Conservation (phyloP, 2,797 vertebrate genomes). For the Helostoma temminkii region DNA sequence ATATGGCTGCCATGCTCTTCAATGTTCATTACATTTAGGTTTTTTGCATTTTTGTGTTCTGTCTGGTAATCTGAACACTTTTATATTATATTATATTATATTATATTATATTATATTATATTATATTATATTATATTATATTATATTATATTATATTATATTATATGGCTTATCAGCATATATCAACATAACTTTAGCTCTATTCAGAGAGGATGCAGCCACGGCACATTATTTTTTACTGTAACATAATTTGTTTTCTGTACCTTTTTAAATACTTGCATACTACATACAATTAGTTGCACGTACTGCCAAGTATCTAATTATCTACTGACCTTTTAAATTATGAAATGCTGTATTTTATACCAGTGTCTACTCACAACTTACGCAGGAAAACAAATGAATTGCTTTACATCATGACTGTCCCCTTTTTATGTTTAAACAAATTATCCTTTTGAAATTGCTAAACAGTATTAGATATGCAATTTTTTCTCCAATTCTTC, state of each 20-base stretch:
- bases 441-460: constrained; percentile 23
- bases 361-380: constrained; percentile 61
- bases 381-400: constrained; percentile 39
- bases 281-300: constrained; percentile 15
- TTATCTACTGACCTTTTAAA: constrained; percentile 16
- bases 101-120: constrained; percentile 29
- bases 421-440: constrained; percentile 25
- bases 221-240: constrained; percentile 14
- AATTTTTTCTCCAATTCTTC: constrained; percentile 25
- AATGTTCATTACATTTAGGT: constrained; percentile 1
- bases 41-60: constrained; percentile 25
- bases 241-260: constrained; percentile 4
- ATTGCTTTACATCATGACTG: not conserved
- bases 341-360: constrained; percentile 26
- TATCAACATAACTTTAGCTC: constrained; percentile 13
- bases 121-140: constrained; percentile 27
- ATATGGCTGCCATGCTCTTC: not conserved
- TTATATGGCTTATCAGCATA: not conserved
- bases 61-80: constrained; percentile 1
- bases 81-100: constrained; percentile 21
- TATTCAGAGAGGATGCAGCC: constrained; percentile 12
- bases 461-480: not conserved
- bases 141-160: constrained; percentile 14
- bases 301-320: constrained; percentile 7
- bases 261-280: constrained; percentile 20